Percentiles rank a stretch among this genome's conserved stretches.
phyloP scores from a whole-genome alignment of 2,113 vertebrate genomes.

The Capreolus pygargus region DNA sequence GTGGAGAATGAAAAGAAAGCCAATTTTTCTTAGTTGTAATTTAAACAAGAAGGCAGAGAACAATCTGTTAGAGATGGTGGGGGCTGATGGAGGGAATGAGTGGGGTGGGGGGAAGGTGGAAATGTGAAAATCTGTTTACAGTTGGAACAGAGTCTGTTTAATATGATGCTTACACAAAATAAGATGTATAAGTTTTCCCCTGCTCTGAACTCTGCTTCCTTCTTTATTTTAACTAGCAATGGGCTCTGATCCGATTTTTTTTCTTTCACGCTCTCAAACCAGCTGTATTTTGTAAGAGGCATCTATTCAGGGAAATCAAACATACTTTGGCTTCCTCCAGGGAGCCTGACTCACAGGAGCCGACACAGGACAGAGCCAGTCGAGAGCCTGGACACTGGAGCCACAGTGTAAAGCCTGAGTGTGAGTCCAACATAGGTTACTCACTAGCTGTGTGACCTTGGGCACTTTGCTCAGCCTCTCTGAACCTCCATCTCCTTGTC shows the following conservation, averaged over 20 bases:
- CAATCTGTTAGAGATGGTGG: slow-evolving; percentile 17
- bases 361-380: not conserved
- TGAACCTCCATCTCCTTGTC: not conserved
- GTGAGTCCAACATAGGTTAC: too few species aligned
- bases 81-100: not conserved
- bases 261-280: not conserved
- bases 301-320: not conserved
- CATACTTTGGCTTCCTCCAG: not conserved
- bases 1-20: not conserved
- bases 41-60: slow-evolving; percentile 46
- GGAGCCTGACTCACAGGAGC: not conserved
- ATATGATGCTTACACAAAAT: slow-evolving; percentile 46
- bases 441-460: not conserved
- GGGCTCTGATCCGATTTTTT: slow-evolving; percentile 5
- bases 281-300: not conserved
- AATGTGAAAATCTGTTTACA: slow-evolving; percentile 54
- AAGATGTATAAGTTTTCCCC: not conserved
- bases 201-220: slow-evolving; percentile 23
- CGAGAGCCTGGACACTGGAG: not conserved
- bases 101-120: not conserved
- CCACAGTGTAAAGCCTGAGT: not conserved
- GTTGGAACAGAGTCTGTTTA: slow-evolving; percentile 48
- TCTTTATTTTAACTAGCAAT: slow-evolving; percentile 17
- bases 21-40: slow-evolving; percentile 32
- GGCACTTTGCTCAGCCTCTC: not conserved